Base-by-base conservation (phyloP, 2,888 invertebrate genomes). In the Stramonita haemastoma region DNA sequence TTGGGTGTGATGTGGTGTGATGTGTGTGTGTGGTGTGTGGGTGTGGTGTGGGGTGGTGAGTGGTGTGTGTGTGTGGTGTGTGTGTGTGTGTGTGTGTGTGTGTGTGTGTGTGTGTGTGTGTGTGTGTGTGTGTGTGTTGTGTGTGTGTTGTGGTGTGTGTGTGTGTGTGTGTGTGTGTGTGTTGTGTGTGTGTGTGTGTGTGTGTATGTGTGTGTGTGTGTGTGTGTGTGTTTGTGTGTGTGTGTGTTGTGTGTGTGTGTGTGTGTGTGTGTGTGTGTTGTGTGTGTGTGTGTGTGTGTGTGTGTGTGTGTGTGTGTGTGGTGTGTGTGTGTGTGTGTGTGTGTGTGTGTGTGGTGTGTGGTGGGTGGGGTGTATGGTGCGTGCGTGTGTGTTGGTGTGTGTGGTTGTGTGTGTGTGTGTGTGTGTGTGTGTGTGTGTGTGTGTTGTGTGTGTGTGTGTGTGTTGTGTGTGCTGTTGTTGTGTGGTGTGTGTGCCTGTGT, bases 371-470 rank as follows among this genome's bases (percentile, higher is more conserved):
- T n/a, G n/a, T n/a, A n/a, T n/a, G n/a, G n/a, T 88, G 32, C 81
- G 34, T 56, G 36, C 81, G 22, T 79, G 56, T 88, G 34, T 88
- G 34, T 57, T n/a, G n/a, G 32, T 81, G 22, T 57, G 46, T 88
- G 29, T n/a, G n/a, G 26, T 15, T 46, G 46, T 79, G 11, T 34
- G 34, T 8, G 15, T 2, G 70, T 70, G 73, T 1, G 36, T 26
- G 36, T 5, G 70, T 70, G 73, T 32, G 36, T 26, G 36, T 5
- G 29, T 73, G 32, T 15, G 36, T 34, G n/a, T n/a, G n/a, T n/a
- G n/a, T n/a, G n/a, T n/a, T 88, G 22, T 79, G 56, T 88, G 34
- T 88, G 34, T 57, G 32, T 81, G 22, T 57, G 46, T 88, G 29
- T n/a, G n/a, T 15, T 46, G 46, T 79, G 11, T 34, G 34, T 8